Base-by-base conservation (phyloP, 2,113 vertebrate genomes). In the Plecturocebus donacophilus region DNA sequence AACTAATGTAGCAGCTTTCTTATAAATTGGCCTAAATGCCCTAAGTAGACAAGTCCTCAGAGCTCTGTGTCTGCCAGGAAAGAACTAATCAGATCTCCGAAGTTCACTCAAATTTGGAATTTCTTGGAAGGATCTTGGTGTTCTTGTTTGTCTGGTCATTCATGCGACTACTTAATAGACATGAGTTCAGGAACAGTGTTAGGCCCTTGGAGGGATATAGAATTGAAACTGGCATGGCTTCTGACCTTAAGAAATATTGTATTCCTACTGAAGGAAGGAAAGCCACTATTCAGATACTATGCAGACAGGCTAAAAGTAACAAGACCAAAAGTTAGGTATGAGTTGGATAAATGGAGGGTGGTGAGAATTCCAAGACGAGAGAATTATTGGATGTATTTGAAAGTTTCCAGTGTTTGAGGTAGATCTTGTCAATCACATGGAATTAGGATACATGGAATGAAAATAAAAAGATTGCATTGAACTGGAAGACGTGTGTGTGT, bases 221-320 rank as follows among this genome's bases (percentile, higher is more conserved):
- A 75, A 14, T 27, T 49, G 64, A 70, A 38, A 52, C 0, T 3
- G 45, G 47, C 35, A 23, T 1, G 40, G 21, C 27, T 93, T 79
- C 56, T 88, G 40, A 58, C 40, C 40, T 45, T 8, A 23, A 70
- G 83, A 30, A 79, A 61, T 54, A 76, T 17, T 52, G 3, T 0
- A 47, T 16, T 27, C 19, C 32, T 56, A 19, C 25, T 0, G 19
- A 79, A 86, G 82, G 73, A n/a, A 32, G 13, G 14, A 16, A 64
- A 32, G 71, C 5, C 21, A 85, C 10, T 1, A 2, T 0, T 0
- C 2, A 21, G 91, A 40, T 10, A 8, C 1, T 61, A 30, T n/a
- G 40, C 32, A 40, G 66, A n/a, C 8, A 70, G 8, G 80, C 61
- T 70, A 14, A 13, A 32, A 7, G 45, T 30, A 40, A 89, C 64